Evolutionary conservation across 2,888 invertebrate species (phyloP).

Genomic region (Melinaea marsaeus): DNA sequence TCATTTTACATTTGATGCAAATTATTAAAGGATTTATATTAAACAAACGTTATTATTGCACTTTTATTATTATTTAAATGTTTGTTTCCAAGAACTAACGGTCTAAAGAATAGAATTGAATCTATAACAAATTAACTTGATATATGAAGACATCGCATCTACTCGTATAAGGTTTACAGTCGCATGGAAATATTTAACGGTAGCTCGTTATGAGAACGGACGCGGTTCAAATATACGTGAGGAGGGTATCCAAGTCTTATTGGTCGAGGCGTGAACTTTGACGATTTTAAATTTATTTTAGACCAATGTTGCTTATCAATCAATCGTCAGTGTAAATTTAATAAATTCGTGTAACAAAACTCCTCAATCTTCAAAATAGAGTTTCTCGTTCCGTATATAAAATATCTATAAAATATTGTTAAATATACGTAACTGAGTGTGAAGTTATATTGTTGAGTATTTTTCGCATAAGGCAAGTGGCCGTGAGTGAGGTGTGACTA

Average conservation of each 20-base stretch:
- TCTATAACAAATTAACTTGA: slow-evolving; percentile 8
- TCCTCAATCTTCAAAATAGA: too few relatives aligned
- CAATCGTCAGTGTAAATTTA: too few relatives aligned
- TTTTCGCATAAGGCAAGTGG: slow-evolving; percentile 27
- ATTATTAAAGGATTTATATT: background rate
- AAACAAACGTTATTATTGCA: too few relatives aligned
- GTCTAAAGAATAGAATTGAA: slow-evolving; percentile 2
- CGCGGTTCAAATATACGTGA: slow-evolving; percentile 27
- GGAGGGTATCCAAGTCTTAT: slow-evolving; percentile 7
- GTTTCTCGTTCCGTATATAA: too few relatives aligned
- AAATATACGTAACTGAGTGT: background rate
- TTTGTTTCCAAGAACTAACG: too few relatives aligned
- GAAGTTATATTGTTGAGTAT: slow-evolving; percentile 1
- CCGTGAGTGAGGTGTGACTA: slow-evolving; percentile 31
- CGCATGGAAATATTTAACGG: slow-evolving; percentile 9
- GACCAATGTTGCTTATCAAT: background rate
- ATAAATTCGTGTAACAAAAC: too few relatives aligned
- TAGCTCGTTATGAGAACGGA: slow-evolving; percentile 21
- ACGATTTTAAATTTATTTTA: background rate
- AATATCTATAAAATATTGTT: background rate
- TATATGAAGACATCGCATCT: background rate
- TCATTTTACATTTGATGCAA: background rate
- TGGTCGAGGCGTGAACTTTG: background rate
- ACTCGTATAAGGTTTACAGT: slow-evolving; percentile 10
- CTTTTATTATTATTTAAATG: too few relatives aligned